Percentiles rank a stretch among this genome's conserved stretches.
These are phyloP conservation scores for Vandiemenella viatica DNA, from an alignment of 2,888 invertebrate genomes.

Conservation along the genomic window DNA sequence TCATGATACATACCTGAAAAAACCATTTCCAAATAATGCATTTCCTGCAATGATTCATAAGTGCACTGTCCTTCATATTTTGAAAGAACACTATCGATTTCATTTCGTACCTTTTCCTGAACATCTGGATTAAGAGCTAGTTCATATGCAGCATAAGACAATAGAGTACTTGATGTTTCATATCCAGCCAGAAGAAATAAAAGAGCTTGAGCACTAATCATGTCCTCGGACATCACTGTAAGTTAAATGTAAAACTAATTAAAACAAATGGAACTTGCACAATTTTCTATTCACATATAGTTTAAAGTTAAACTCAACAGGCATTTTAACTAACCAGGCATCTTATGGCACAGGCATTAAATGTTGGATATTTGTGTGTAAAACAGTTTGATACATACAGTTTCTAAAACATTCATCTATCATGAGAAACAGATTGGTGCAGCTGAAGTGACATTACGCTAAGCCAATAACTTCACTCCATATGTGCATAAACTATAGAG, in stretches of 20 bases:
- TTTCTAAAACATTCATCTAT: no score
- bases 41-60: constrained; percentile 23
- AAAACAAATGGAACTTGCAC: no score
- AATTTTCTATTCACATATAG: no score
- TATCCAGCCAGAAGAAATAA: constrained; percentile 44
- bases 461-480: no score
- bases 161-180: constrained; percentile 42
- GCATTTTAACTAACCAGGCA: no score
- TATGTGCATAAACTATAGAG: no score
- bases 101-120: constrained; percentile 32
- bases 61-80: constrained; percentile 25
- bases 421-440: no score
- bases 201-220: constrained; percentile 39
- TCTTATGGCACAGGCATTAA: no score
- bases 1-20: constrained; percentile 6
- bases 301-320: no score
- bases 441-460: no score
- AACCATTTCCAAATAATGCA: constrained; percentile 26
- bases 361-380: no score
- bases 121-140: constrained; percentile 34
- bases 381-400: no score
- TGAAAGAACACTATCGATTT: constrained; percentile 29
- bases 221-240: constrained; percentile 35
- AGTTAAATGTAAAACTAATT: not conserved
- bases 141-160: constrained; percentile 38